Evolutionary conservation across 2,113 vertebrate genomes (phyloP), one percentile per base, ranked within the genome.

Genomic region (Rynchops niger): DNA sequence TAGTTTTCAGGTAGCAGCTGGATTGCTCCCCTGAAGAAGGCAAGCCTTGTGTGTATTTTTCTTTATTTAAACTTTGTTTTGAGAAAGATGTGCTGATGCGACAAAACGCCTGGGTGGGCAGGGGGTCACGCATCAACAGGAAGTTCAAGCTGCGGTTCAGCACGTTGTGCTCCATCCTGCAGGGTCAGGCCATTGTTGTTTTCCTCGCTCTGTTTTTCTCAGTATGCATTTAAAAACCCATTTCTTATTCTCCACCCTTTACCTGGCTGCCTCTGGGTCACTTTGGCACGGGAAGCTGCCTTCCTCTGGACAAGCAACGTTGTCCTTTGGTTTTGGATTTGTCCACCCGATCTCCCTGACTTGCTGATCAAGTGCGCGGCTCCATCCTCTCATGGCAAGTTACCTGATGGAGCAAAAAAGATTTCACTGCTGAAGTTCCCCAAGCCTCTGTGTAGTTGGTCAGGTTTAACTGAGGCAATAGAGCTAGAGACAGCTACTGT

Each of bases 331-430:
- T 5, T n/a, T 38, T 17, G 27, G 15, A 27, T 38, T 79, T n/a
- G 43, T n/a, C 65, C 34, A 8, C 34, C 34, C 29, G 10, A 42
- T 42, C 40, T 40, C 34, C 32, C 7, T 8, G 27, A 11, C 43
- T 65, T 45, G 43, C 50, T 45, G 36, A 22, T 23, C 7, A 2
- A n/a, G 38, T 6, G 4, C 0, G 0, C 16, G 34, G 56, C 56
- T 76, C 25, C 3, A 1, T 58, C 34, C 25, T 56, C 43, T 42
- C 1, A 1, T 56, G 23, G 9, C 16, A 4, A 32, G 36, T 47
- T 36, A 14, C 38, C 12, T 34, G 1, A 11, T 1, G 8, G 22
- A 63, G 50, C 21, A 4, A 15, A 62, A 58, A 38, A 45, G 10
- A 12, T 49, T 52, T 63, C 6, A 4, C 34, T 52, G 38, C 43